Conservation (phyloP, 92 coral and sea anemone species). For the Phymanthus crucifer region DNA sequence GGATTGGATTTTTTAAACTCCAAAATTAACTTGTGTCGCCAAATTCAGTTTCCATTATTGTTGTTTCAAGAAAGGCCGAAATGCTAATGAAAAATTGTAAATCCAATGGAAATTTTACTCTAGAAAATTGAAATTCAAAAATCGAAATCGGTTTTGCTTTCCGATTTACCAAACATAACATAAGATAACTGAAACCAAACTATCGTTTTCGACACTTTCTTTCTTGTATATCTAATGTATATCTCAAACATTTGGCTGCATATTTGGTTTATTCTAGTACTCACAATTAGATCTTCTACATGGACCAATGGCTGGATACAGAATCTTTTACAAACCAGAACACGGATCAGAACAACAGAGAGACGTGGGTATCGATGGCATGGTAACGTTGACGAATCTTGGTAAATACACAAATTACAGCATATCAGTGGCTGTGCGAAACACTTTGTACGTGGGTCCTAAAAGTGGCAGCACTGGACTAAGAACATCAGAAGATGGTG, state of each 20-base stretch:
- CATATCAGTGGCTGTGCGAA: neutral
- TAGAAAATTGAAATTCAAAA: too few species aligned
- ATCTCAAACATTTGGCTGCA: neutral
- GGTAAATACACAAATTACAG: neutral
- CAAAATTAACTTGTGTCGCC: too few species aligned
- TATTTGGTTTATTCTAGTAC: neutral
- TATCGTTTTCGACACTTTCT: too few species aligned
- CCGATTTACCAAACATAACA: too few species aligned
- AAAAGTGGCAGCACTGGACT: neutral
- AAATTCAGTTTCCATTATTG: too few species aligned
- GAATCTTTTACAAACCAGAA: slow-evolving; percentile 3
- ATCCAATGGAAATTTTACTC: too few species aligned
- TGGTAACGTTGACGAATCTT: neutral
- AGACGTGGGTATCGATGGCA: neutral
- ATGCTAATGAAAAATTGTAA: too few species aligned
- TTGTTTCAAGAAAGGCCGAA: too few species aligned
- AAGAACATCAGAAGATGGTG: slow-evolving; percentile 21
- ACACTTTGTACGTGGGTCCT: slow-evolving; percentile 9
- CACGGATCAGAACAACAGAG: neutral
- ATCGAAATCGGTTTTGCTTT: too few species aligned
- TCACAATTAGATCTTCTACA: neutral
- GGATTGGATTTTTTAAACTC: too few species aligned
- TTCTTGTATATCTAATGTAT: neutral
- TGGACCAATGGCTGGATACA: slow-evolving; percentile 29
- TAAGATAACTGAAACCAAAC: too few species aligned